Percentiles rank a stretch among this genome's conserved stretches.
These are phyloP conservation scores for Macrotrachela quadricornifera DNA, from an alignment of 1,140 invertebrate genomes.

Conservation along the genomic window DNA sequence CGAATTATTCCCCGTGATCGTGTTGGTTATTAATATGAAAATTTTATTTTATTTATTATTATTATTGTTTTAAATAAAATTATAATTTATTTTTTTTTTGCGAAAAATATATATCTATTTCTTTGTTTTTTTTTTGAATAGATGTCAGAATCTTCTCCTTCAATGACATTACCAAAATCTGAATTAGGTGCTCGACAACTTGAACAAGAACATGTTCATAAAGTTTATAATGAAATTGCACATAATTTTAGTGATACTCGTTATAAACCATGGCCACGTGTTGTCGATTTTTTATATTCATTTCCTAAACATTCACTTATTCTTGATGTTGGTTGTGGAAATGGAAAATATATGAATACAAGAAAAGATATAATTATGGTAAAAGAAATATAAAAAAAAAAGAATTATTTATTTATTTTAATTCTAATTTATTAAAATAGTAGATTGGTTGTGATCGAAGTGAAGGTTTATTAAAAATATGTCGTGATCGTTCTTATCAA, in stretches of 20 bases:
- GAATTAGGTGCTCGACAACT: slow-evolving; percentile 2
- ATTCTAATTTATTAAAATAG: slow-evolving; percentile 12
- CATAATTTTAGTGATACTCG: slow-evolving; percentile 75
- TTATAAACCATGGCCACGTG: slow-evolving; percentile 72
- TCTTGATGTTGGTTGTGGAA: slow-evolving; percentile 83
- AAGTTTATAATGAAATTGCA: slow-evolving; percentile 68
- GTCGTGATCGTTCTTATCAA: slow-evolving; percentile 36
- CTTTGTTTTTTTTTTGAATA: no score
- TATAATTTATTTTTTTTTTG: no score
- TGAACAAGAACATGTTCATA: slow-evolving; percentile 6
- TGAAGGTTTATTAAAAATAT: slow-evolving; percentile 45
- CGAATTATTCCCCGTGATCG: slow-evolving; percentile 80
- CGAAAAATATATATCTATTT: no score
- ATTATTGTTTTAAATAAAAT: no score
- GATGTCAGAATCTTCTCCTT: no score
- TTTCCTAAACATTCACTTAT: slow-evolving; percentile 46
- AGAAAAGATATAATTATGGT: slow-evolving; percentile 47
- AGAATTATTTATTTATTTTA: neutral
- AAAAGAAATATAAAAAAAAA: slow-evolving; percentile 13
- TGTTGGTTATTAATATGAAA: slow-evolving; percentile 40
- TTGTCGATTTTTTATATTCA: slow-evolving; percentile 51
- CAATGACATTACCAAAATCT: neutral
- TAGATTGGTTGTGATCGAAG: slow-evolving; percentile 68
- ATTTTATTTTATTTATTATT: no score
- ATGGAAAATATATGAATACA: slow-evolving; percentile 76